A percentile compares a stretch with the other conserved stretches of the same genome.
Conservation (phyloP, 2,888 invertebrate species). For the Megalurothrips usitatus region DNA sequence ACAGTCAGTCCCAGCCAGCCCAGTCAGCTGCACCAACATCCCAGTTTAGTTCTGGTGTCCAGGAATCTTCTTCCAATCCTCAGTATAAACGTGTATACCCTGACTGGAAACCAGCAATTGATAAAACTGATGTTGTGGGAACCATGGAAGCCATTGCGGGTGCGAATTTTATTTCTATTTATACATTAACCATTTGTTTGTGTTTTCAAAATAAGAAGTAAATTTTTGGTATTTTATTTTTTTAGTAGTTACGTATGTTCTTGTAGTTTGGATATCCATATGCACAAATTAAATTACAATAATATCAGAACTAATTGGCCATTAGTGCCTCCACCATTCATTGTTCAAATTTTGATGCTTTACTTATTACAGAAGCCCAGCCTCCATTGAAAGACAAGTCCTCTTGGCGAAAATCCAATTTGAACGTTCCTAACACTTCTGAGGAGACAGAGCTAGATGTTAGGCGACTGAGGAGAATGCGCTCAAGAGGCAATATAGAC, state of each 20-base stretch:
- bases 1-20: constrained; percentile 41
- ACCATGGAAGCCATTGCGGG: constrained; percentile 85
- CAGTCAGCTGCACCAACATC: constrained; percentile 33
- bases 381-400: constrained; percentile 68
- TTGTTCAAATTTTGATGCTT: neutral
- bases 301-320: neutral
- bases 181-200: neutral
- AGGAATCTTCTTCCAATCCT: constrained; percentile 25
- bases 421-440: constrained; percentile 58
- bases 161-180: constrained; percentile 43
- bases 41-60: constrained; percentile 12
- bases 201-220: neutral
- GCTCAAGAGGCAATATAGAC: constrained; percentile 47
- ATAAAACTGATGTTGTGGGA: constrained; percentile 75
- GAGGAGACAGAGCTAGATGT: constrained; percentile 65
- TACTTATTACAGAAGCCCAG: constrained; percentile 56
- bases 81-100: constrained; percentile 61
- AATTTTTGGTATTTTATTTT: neutral
- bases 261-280: constrained; percentile 18
- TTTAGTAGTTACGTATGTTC: neutral
- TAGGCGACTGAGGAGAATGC: constrained; percentile 51
- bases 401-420: constrained; percentile 67
- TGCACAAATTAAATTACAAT: constrained; percentile 6
- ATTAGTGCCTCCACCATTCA: constrained; percentile 4
- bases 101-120: constrained; percentile 78